phyloP scores from a whole-genome alignment of 1,140 invertebrate genomes.

The Argopecten irradians region DNA sequence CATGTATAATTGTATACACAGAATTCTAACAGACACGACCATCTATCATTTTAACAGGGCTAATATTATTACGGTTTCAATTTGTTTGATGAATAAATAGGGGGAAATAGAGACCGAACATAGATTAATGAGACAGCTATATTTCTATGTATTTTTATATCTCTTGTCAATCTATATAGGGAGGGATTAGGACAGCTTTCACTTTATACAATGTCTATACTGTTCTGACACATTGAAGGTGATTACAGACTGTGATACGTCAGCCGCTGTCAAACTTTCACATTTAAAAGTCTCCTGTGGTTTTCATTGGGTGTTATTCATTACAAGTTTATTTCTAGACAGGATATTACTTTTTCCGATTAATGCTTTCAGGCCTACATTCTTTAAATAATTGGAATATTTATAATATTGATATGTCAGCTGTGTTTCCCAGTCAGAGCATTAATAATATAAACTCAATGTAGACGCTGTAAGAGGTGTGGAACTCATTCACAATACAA shows the following conservation, averaged over 20 bases:
- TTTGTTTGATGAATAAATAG: neutral
- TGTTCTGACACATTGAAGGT: neutral
- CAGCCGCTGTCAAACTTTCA: neutral
- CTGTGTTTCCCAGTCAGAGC: neutral
- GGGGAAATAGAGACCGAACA: neutral
- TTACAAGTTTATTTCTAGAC: neutral
- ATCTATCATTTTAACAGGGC: neutral
- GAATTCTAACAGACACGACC: neutral
- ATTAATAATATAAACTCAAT: neutral
- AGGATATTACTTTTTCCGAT: slow-evolving; percentile 18
- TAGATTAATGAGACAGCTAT: neutral
- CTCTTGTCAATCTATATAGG: neutral
- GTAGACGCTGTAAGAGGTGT: neutral
- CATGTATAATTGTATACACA: neutral
- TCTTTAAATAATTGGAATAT: neutral
- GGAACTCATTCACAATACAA: neutral
- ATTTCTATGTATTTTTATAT: neutral
- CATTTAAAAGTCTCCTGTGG: neutral
- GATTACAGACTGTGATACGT: neutral
- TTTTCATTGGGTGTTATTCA: neutral
- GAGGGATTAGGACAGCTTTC: neutral
- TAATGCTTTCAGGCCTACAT: neutral
- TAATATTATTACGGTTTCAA: neutral
- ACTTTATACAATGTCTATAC: neutral
- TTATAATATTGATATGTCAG: slow-evolving; percentile 1